Conservation (phyloP, 2,888 invertebrate genomes). For the Archips crataeganus region DNA sequence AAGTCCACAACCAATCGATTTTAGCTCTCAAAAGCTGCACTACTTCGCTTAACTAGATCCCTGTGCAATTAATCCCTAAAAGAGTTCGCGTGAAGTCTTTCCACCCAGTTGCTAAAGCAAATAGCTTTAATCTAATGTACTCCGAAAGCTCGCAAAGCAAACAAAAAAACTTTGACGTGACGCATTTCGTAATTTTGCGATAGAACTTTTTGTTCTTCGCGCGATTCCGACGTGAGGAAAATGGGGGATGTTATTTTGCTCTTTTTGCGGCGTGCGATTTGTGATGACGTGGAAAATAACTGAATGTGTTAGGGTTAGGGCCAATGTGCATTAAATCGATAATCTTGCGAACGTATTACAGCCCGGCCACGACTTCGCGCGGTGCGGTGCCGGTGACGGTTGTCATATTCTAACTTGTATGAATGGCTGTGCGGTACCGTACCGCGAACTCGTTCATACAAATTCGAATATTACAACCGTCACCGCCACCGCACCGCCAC, state of each 20-base stretch:
- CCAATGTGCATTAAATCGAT: too few species aligned
- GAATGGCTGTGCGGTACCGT: too few species aligned
- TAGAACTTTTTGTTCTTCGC: constrained; percentile 18
- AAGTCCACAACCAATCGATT: constrained; percentile 8
- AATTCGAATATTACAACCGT: too few species aligned
- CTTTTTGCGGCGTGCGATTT: neutral
- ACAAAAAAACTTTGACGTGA: constrained; percentile 29
- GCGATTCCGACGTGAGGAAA: constrained; percentile 9
- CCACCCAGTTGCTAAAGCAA: constrained; percentile 33
- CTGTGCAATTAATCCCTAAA: constrained; percentile 35
- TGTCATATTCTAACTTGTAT: too few species aligned
- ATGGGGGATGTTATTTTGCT: neutral
- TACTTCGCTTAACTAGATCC: constrained; percentile 23
- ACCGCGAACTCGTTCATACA: too few species aligned
- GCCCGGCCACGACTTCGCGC: too few species aligned
- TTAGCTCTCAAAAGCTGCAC: constrained; percentile 14
- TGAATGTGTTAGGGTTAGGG: too few species aligned
- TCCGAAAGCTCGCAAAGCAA: constrained; percentile 24
- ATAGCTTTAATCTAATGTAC: constrained; percentile 38
- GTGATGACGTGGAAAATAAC: too few species aligned
- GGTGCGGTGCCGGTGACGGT: too few species aligned
- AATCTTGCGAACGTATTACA: too few species aligned
- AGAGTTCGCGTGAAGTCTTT: constrained; percentile 29
- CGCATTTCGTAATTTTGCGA: constrained; percentile 18
- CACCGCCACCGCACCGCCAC: too few species aligned